Evolutionary conservation across 2,888 invertebrate species (phyloP), one percentile per base, ranked within the genome.

Genomic region (Sarcophaga variegata): DNA sequence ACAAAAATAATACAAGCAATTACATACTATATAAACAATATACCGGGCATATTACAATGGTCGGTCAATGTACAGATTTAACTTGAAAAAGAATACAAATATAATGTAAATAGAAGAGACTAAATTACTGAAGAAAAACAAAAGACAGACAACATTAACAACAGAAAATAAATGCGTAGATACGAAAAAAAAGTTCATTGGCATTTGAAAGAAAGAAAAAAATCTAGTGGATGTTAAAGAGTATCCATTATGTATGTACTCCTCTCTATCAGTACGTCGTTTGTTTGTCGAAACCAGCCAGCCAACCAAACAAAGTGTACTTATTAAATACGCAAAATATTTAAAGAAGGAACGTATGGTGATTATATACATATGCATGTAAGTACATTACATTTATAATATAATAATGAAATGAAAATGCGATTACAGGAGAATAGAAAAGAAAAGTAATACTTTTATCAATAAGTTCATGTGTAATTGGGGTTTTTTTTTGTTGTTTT

Each of bases 171-270:
- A 74, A 74, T 82, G 78, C 72, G 72, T 74, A 83, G 64, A 77
- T 76, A 80, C 54, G 17, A 54, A 71, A 81, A 85, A 79, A 77
- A 66, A 86, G 85, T 85, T 88, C 88, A 84, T 82, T 86, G 81
- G 79, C 83, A 64, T 70, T 69, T 70, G 75, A 20, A 66, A 75
- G 20, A 70, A 70, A 45, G 17, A 70, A 47, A 22, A 25, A 76
- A 80, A 79, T 69, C 74, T 79, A 79, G 70, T 47, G 37, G 37
- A 37, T 37, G 37, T 37, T n/a, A 54, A 54, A 14, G 17, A 54
- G 54, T 54, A 17, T 17, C 12, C 10, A 54, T 14, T 10, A 54
- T 54, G 4, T 10, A 54, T 54, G 4, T 54, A 54, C 54, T 83
- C 60, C 71, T 60, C 77, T 67, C 72, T 72, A 60, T 37, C 59